Evolutionary conservation across 2,113 vertebrate species (phyloP), one percentile per base, ranked within the genome.

Genomic region (Ptilonorhynchus violaceus): DNA sequence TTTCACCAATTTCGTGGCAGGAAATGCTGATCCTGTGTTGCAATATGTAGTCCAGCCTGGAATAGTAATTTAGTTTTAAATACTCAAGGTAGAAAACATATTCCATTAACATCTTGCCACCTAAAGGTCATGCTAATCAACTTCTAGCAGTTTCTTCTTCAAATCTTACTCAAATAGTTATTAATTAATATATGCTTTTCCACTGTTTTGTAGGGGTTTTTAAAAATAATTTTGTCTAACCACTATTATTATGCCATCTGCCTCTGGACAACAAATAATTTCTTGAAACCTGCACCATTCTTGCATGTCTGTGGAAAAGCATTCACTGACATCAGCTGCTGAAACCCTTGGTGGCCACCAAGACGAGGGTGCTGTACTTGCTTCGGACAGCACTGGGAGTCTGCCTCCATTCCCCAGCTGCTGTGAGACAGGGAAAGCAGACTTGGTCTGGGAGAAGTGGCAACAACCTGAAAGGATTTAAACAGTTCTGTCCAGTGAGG

Each of bases 311-410:
- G 10, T 55, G 20, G 52, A 67, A 70, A 72, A 58, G 22, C 1
- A 49, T 37, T 18, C 31, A 44, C 11, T 2, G 5, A 77, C 63
- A 85, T 22, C 50, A 75, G 81, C 20, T 70, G 18, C 52, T 93
- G 81, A 62, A 77, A 74, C 19, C 28, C 46, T n/a, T 15, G 18
- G 42, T 11, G 7, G 25, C 46, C 46, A 39, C 64, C 13, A 30
- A 25, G 31, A 18, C 0, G 0, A 74, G 13, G 0, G 0, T 41
- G 63, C 31, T 83, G 50, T 68, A 6, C 52, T 70, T 67, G 15
- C 44, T 68, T 56, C 67, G 52, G 52, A 21, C 47, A 30, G 10
- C 9, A 1, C 17, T 42, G 30, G 8, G 25, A 78, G 15, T 24
- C 23, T n/a, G 41, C 13, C 33, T 60, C 10, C 30, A 11, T 35